A percentile compares a stretch with the other conserved stretches of the same genome.
phyloP scores from a whole-genome alignment of 2,888 invertebrate genomes.

The Drepana falcataria region DNA sequence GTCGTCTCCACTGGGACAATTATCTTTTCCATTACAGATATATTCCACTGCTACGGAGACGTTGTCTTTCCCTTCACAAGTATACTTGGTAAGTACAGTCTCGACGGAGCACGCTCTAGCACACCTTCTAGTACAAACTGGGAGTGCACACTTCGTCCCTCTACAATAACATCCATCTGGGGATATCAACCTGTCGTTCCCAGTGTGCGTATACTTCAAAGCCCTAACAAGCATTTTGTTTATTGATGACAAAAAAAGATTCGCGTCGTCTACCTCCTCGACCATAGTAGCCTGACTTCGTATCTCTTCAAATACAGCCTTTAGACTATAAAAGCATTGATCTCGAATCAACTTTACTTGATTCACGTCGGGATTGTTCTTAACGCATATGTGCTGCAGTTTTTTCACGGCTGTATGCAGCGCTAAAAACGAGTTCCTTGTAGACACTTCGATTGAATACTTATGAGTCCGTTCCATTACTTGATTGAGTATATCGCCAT shows the following conservation, averaged over 20 bases:
- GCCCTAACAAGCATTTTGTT: slow-evolving; percentile 45
- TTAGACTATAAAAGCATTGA: slow-evolving; percentile 34
- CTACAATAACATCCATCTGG: slow-evolving; percentile 45
- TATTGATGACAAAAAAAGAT: slow-evolving; percentile 34
- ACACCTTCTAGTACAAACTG: slow-evolving; percentile 42
- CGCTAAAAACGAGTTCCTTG: slow-evolving; percentile 13
- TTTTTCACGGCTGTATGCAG: slow-evolving; percentile 28
- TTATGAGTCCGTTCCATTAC: neutral
- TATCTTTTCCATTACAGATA: slow-evolving; percentile 46
- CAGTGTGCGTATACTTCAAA: slow-evolving; percentile 48
- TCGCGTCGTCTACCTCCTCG: slow-evolving; percentile 31
- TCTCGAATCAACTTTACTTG: slow-evolving; percentile 35
- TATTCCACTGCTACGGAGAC: slow-evolving; percentile 31
- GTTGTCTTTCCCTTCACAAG: slow-evolving; percentile 29
- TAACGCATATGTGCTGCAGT: slow-evolving; percentile 32
- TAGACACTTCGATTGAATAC: neutral
- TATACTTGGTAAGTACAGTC: slow-evolving; percentile 37
- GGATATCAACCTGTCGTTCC: slow-evolving; percentile 41
- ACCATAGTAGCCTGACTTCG: slow-evolving; percentile 17
- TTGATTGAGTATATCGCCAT: slow-evolving; percentile 24
- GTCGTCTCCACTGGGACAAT: slow-evolving; percentile 53
- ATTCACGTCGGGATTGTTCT: slow-evolving; percentile 18
- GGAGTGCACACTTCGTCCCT: slow-evolving; percentile 34
- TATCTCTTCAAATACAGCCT: slow-evolving; percentile 35
- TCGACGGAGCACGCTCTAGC: slow-evolving; percentile 41